Base-by-base conservation (phyloP, 1,140 invertebrate genomes). In the Cardiocondyla obscurior region DNA sequence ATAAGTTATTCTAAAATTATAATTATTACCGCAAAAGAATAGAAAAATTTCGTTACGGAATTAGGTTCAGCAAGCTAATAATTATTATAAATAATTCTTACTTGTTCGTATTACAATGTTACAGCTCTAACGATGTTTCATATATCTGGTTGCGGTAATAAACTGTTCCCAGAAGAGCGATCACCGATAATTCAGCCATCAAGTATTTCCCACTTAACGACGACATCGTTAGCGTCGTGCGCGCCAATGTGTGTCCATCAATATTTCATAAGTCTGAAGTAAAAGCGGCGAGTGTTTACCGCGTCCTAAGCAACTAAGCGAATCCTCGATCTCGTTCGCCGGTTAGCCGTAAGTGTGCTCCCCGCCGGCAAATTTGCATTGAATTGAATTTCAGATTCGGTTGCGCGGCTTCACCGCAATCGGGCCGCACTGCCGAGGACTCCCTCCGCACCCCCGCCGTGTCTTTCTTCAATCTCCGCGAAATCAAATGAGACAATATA, bases 341-440 rank as follows among this genome's bases (percentile, higher is more conserved):
- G 88, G 85, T 87, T 85, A 90, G 81, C 90, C 83, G 73, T 79
- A 85, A 83, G 82, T 84, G 86, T 87, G 86, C 44, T 55, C 76
- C 42, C 53, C 36, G 67, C 53, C 82, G 62, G 22, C 74, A 73
- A 86, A 92, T 92, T 92, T 92, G 91, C 91, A 92, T 92, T 86
- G 88, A 84, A 90, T 92, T 92, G 91, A 92, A 92, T 92, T 92
- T 92, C 87, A 92, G 92, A 92, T 89, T 85, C 87, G 85, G 81
- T 82, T 86, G 83, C 85, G 83, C 88, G 88, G 85, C 69, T 73
- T 74, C 49, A 79, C 33, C 60, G 55, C 55, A 79, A 84, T 90
- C 53, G 86, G 90, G 90, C 89, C 60, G 86, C n/a, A n/a, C 28
- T 51, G 28, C 22, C 12, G 53, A 51, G 51, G 42, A 16, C 53